Evolutionary conservation across 2,113 vertebrate genomes (phyloP), one percentile per base, ranked within the genome.

Genomic region (Chrysochloris asiatica): DNA sequence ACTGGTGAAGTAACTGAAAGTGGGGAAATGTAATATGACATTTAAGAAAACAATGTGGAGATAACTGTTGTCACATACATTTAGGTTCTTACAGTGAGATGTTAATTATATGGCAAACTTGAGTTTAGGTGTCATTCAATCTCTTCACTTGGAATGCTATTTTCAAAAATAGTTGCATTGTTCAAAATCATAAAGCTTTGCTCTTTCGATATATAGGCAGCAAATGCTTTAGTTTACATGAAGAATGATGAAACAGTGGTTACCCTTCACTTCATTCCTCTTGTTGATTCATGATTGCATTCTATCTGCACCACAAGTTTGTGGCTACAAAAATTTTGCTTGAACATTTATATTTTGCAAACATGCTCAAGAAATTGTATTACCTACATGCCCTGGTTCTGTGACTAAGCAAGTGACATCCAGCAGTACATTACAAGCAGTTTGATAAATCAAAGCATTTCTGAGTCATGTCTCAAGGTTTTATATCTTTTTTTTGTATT

Each of bases 321-420:
- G 33, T 93, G 59, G 71, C 71, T 80, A 88, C 43, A 43, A 67
- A 77, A 93, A 69, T 88, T 63, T 90, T 84, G 83, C 52, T 82
- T 94, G 72, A 95, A 54, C 77, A 82, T 92, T 96, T 95, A 30
- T 59, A 82, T 75, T 90, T 94, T 96, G 63, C 71, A 94, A 90
- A 84, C 47, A 93, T 73, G 67, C 61, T 90, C 45, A 54, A 0
- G 0, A 52, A 90, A 38, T 71, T 69, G 90, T 93, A 90, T 95
- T 90, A 56, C 76, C 38, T 88, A 4, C 43, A 73, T 95, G 61
- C 4, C n/a, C 41, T 41, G 56, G 45, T 71, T 45, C 75, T 90
- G 47, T 88, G 78, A 95, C 50, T 86, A 91, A 93, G 71, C 65
- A 91, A 88, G 88, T 91, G 63, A 54, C 52, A 83, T 88, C 78